Evolutionary conservation across 2,113 vertebrate genomes (phyloP), one percentile per base, ranked within the genome.

Genomic region (Trachemys scripta): DNA sequence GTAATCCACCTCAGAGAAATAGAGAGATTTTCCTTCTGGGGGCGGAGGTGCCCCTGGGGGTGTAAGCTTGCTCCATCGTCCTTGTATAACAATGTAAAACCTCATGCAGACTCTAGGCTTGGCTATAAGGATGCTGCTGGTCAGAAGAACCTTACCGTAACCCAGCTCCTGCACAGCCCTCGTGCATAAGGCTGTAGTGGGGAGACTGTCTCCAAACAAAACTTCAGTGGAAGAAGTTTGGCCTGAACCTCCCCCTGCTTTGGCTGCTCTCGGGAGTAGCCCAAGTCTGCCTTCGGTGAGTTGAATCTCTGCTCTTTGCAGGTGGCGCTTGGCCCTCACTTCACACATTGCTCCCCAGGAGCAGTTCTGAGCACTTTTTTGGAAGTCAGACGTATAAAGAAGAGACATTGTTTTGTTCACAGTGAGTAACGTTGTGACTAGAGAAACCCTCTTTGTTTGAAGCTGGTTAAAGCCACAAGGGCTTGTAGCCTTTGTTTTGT

Each of bases 291-390:
- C 62, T 94, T 84, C 87, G 82, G 92, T 12, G 92, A 87, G 50
- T 75, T 0, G 45, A 91, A n/a, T 47, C 88, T 90, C 95, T 94
- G 90, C 93, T 94, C 81, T 90, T 35, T 29, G 50, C 89, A 92
- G 97, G 84, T 89, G 24, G 54, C 50, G 35, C 3, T 13, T 19
- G 14, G n/a, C 12, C 29, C 79, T 38, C n/a, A 54, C 56, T 2
- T 24, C 51, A 57, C 78, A 0, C 11, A 0, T 22, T 65, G 3
- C 80, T 38, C 50, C 79, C 17, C 31, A 1, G 76, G 79, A 49
- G 84, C 20, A 42, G 49, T 84, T 83, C 80, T 1, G 25, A 83
- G 56, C 8, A 5, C 62, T 59, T 49, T 59, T 65, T 22, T 56
- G 83, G 20, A 93, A 87, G 35, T 80, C 90, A 20, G 6, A 13